Evolutionary conservation across 2,113 vertebrate genomes (phyloP), one percentile per base, ranked within the genome.

Genomic region (Haplochromis vanheusdeni): DNA sequence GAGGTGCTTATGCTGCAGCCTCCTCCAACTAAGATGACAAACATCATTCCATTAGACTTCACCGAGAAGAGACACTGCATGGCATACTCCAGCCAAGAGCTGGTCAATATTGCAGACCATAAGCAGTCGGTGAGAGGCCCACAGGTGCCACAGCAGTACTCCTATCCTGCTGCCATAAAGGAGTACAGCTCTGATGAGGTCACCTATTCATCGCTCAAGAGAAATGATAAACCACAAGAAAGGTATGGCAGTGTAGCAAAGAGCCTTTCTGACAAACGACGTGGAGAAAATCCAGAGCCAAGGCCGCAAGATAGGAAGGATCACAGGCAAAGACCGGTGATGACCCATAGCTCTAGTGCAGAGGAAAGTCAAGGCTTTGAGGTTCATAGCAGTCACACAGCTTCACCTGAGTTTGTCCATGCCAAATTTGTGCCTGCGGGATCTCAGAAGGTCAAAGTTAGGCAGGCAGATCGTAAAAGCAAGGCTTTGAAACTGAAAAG

Each of bases 401-500:
- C 79, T n/a, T 93, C 14, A 33, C 84, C 90, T 19, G 95, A 96
- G 80, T 97, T 97, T 37, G 97, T 97, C 79, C 97, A 95, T 2
- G 96, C 97, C 26, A 95, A 94, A 65, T 97, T 97, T 4, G 95
- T 97, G 10, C 95, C 97, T 3, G 94, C 96, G 4, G 96, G 97
- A 65, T 95, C 96, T 40, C 96, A 96, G 82, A 96, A 91, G 28
- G 84, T 95, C 40, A 96, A 95, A n/a, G 94, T 97, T 62, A 95
- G 92, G 79, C 96, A 95, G 79, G 96, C 96, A 28, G 96, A 91
- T 87, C 96, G 96, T 86, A 97, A 95, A 95, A 96, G 94, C 45
- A 98, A 97, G 92, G 92, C 97, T 1, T 52, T 96, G 58, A 98
- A 96, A 90, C 85, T 96, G 65, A 97, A 94, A 89, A 96, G 94